Conservation (phyloP, 2,888 invertebrate genomes). For the Ennomos erosarius region DNA sequence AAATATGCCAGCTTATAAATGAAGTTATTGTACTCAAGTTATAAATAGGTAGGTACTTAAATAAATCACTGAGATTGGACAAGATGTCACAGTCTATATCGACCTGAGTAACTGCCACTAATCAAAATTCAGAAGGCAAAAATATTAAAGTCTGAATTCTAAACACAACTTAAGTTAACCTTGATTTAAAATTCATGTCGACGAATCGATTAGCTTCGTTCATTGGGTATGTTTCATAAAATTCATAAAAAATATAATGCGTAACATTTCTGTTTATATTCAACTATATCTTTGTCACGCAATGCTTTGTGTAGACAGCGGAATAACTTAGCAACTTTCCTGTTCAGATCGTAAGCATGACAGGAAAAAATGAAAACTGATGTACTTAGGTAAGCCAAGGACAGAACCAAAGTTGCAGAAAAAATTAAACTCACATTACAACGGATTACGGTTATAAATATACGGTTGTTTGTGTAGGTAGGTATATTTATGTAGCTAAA, state of each 20-base stretch:
- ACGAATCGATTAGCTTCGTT: constrained; percentile 39
- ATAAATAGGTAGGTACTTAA: no score
- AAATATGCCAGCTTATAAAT: no score
- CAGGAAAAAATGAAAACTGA: neutral
- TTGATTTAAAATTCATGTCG: constrained; percentile 41
- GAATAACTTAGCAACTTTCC: constrained; percentile 10
- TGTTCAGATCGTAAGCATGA: constrained; percentile 1
- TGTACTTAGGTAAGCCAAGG: no score
- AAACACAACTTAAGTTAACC: constrained; percentile 28
- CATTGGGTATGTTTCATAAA: constrained; percentile 33
- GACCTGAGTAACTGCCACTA: no score
- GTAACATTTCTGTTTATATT: constrained; percentile 12
- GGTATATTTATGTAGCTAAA: no score
- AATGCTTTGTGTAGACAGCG: constrained; percentile 14
- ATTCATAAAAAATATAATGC: constrained; percentile 11
- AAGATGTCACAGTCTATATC: no score
- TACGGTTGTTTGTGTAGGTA: no score
- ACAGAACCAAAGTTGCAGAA: no score
- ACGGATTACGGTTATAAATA: no score
- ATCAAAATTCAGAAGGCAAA: neutral
- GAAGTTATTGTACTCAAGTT: no score
- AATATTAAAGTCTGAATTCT: constrained; percentile 8
- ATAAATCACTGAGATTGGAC: no score
- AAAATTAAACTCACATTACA: no score
- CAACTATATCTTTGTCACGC: constrained; percentile 26